A percentile compares a stretch with the other conserved stretches of the same genome.
Conservation (phyloP, 2,797 vertebrate genomes). For the Benthosema pterotum region DNA sequence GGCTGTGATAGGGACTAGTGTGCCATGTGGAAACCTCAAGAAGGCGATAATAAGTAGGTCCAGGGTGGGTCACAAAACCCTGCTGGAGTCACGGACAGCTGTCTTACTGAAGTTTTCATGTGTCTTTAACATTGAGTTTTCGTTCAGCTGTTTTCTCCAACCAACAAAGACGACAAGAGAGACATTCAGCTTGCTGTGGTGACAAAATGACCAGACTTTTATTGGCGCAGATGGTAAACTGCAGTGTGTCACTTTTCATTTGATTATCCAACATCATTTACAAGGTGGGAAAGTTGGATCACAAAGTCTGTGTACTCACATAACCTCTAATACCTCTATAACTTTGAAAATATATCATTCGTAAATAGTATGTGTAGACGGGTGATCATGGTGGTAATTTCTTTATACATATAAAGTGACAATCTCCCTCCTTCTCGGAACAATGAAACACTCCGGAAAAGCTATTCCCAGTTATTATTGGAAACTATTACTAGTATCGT, state of each 20-base stretch:
- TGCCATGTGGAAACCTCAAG: conserved; percentile 60
- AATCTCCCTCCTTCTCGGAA: background rate
- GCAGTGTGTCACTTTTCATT: conserved; percentile 38
- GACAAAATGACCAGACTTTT: conserved; percentile 40
- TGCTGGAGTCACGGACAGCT: conserved; percentile 49
- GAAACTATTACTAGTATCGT: background rate
- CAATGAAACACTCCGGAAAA: background rate
- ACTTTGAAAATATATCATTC: conserved; percentile 47
- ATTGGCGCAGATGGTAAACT: conserved; percentile 13
- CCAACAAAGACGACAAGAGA: conserved; percentile 55
- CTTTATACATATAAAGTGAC: conserved; percentile 2
- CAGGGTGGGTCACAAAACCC: conserved; percentile 45
- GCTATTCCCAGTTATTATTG: too few species aligned
- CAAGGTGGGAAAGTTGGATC: conserved; percentile 39
- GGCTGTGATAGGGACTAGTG: conserved; percentile 21
- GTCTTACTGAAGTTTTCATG: conserved; percentile 48
- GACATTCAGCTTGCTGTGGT: conserved; percentile 37
- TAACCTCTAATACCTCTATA: conserved; percentile 31
- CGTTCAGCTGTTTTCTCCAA: conserved; percentile 23
- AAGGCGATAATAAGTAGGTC: conserved; percentile 67
- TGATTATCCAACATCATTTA: conserved; percentile 40
- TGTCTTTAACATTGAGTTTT: conserved; percentile 21
- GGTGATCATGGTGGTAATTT: conserved; percentile 20
- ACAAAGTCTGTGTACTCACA: conserved; percentile 16
- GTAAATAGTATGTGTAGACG: conserved; percentile 35